Evolutionary conservation across 2,113 vertebrate genomes (phyloP), one percentile per base, ranked within the genome.

Genomic region (Callipepla californica): DNA sequence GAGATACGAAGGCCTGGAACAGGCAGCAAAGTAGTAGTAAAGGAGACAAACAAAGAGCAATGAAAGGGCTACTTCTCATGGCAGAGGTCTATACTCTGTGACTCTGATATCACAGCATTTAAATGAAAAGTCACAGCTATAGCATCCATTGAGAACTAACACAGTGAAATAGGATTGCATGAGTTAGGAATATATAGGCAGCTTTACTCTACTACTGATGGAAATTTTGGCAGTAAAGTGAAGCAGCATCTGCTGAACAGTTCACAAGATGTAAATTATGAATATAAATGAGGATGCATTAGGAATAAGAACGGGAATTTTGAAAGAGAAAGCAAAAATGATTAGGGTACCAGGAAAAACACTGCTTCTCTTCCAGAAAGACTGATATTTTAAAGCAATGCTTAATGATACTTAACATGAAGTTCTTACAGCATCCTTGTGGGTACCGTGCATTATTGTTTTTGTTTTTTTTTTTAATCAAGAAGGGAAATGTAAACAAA

Each of bases 121-220:
- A 63, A 92, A 89, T 76, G 81, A 96, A 68, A 82, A 93, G 30
- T 50, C 23, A 18, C 11, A 80, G 11, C 63, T 77, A 23, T 12
- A 77, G 30, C 51, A 85, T 61, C 70, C 81, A 28, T 23, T 70
- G 62, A 74, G 26, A 21, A 14, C 28, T 81, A 47, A 34, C 19
- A 12, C 47, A 63, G 17, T 78, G 34, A 83, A 74, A 80, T 1
- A 44, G 14, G 21, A 19, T 13, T 57, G 11, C 17, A 38, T 15
- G 26, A 73, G 58, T 13, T 25, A 75, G 32, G 44, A 68, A 61
- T 40, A 40, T 38, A 26, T 19, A 61, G 44, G 30, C 53, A 85
- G 40, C 67, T 87, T 94, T 74, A 53, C 11, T 61, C 14, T 67
- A 22, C 38, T 47, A 17, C 40, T 34, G 68, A 78, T 78, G 83